Percentiles rank a stretch among this genome's conserved stretches.
Conservation (phyloP, 2,888 invertebrate genomes). For the Anodontia alba region DNA sequence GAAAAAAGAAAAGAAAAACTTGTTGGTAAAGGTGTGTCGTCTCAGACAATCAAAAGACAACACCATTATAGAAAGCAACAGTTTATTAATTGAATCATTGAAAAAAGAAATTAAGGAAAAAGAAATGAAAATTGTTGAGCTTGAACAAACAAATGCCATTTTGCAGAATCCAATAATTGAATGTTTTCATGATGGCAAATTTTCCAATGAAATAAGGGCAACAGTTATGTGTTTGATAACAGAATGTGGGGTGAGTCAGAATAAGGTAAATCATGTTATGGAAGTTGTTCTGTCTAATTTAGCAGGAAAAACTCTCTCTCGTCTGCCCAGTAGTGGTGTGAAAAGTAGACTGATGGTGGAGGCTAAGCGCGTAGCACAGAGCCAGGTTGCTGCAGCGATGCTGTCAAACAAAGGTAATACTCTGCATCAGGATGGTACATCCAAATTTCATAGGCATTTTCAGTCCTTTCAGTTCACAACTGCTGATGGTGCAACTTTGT, state of each 20-base stretch:
- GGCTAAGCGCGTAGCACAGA: conserved; percentile 32
- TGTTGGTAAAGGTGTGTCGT: conserved; percentile 20
- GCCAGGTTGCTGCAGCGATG: conserved; percentile 33
- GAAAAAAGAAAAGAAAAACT: neutral
- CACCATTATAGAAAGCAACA: neutral
- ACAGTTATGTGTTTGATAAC: too few species aligned
- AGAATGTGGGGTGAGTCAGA: conserved; percentile 33
- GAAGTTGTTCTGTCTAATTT: conserved; percentile 27
- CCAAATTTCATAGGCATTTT: conserved; percentile 46
- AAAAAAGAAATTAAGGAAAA: neutral
- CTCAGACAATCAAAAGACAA: neutral
- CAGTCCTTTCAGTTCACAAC: conserved; percentile 40
- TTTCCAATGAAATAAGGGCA: conserved; percentile 19
- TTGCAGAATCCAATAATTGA: conserved; percentile 10
- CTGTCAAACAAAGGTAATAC: conserved; percentile 14
- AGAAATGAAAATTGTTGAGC: neutral
- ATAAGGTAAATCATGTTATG: conserved; percentile 34
- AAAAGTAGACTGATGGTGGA: conserved; percentile 34
- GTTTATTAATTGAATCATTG: neutral
- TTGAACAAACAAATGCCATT: too few species aligned
- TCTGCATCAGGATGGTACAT: conserved; percentile 45
- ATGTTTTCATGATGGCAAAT: conserved; percentile 25
- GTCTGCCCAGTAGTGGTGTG: conserved; percentile 41
- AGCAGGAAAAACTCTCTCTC: conserved; percentile 26
- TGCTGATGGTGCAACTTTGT: conserved; percentile 19